These are phyloP conservation scores for Coryphaenoides rupestris DNA, from an alignment of 2,113 vertebrate species.

Conservation along the genomic window DNA sequence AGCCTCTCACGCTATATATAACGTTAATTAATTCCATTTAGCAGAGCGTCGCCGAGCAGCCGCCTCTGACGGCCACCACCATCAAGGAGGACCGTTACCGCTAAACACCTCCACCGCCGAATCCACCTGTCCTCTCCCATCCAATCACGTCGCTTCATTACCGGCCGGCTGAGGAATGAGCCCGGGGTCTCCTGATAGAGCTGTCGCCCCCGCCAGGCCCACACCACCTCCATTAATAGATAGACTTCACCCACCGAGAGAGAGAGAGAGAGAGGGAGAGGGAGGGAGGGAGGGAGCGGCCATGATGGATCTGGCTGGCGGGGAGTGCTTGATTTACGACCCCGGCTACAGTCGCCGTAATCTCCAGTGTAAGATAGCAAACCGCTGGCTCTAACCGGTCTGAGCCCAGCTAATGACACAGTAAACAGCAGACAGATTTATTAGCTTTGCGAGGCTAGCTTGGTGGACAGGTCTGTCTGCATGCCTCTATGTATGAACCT, in stretches of 20 bases:
- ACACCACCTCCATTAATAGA: slow-evolving; percentile 62
- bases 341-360: slow-evolving; percentile 61
- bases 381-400: slow-evolving; percentile 52
- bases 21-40: too few relatives aligned
- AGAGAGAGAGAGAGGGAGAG: slow-evolving; percentile 16
- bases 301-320: slow-evolving; percentile 52
- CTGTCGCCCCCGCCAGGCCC: slow-evolving; percentile 53
- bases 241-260: slow-evolving; percentile 41
- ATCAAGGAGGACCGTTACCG: too few relatives aligned
- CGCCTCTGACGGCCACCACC: too few relatives aligned
- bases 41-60: too few relatives aligned
- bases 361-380: slow-evolving; percentile 54
- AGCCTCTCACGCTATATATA: too few relatives aligned
- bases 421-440: slow-evolving; percentile 39
- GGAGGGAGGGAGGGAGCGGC: slow-evolving; percentile 9
- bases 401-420: slow-evolving; percentile 51
- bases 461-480: too few relatives aligned
- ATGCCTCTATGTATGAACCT: too few relatives aligned
- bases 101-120: too few relatives aligned
- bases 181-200: slow-evolving; percentile 58
- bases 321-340: slow-evolving; percentile 60
- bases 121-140: too few relatives aligned
- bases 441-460: background rate
- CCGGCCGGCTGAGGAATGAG: slow-evolving; percentile 30
- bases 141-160: background rate